Base-by-base conservation (phyloP, 2,797 vertebrate genomes). In the Myotis findleyi region DNA sequence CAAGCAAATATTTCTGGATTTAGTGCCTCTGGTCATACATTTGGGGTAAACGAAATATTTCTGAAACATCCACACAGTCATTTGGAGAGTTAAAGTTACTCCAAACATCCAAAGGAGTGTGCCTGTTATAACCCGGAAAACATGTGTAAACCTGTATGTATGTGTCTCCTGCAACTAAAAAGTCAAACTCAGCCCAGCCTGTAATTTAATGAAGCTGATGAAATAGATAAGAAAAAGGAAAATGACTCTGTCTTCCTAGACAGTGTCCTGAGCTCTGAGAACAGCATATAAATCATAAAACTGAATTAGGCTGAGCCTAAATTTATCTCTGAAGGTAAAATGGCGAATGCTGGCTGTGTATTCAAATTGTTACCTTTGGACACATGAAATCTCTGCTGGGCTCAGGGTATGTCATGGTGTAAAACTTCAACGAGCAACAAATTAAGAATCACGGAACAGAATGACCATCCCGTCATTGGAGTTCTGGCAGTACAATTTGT, bases 301-400 rank as follows among this genome's bases (percentile, higher is more conserved):
- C 27, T 36, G 79, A 93, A 72, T 64, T 92, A 75, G 41, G 13
- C 18, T 82, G 73, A 95, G 36, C 47, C n/a, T 85, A 87, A 88
- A 83, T 89, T 93, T 95, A 88, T 89, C 83, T 96, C 73, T 87
- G 66, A 95, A 84, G 59, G 82, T 77, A 80, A 97, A 93, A 95
- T 33, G 12, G 76, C 93, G 89, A 92, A 88, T 33, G 17, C 33
- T 84, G 79, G 33, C 55, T 94, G 75, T 88, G 91, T 71, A 91
- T 69, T 90, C 72, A 66, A 87, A 69, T 82, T 68, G 47, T 14
- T 89, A 89, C 47, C 59, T 41, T 57, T 62, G 41, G 57, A 59
- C 13, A 59, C 44, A 81, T 69, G 55, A 92, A 92, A 91, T 25
- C 71, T 87, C 38, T 30, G 30, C 75, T 21, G 53, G 36, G 38